Conservation (phyloP, 2,797 vertebrate species). For the Sebastes oblongus region DNA sequence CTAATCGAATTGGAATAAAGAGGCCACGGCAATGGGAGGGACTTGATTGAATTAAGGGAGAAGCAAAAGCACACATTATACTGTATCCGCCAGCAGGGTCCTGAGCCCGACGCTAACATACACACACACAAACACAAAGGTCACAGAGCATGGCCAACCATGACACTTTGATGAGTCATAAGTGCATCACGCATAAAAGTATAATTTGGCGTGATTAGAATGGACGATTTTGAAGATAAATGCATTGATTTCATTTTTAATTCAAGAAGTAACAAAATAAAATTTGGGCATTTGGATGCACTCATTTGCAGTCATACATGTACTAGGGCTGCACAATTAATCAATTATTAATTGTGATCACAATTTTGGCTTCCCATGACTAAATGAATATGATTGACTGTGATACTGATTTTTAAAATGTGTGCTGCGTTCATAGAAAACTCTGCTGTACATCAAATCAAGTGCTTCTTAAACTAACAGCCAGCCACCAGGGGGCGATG, state of each 20-base stretch:
- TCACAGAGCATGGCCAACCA: slow-evolving; percentile 34
- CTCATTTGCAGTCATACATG: neutral
- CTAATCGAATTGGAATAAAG: slow-evolving; percentile 99
- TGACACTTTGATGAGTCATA: slow-evolving; percentile 57
- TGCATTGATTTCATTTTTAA: neutral
- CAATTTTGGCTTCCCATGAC: too few relatives aligned
- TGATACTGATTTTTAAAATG: too few relatives aligned
- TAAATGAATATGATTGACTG: too few relatives aligned
- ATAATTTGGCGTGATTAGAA: slow-evolving; percentile 33
- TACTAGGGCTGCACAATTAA: too few relatives aligned
- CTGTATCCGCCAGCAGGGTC: slow-evolving; percentile 89
- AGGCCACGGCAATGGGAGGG: slow-evolving; percentile 89
- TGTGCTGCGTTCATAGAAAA: too few relatives aligned
- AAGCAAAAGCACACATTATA: slow-evolving; percentile 88
- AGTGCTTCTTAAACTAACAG: too few relatives aligned
- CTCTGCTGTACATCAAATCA: too few relatives aligned
- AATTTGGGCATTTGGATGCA: neutral
- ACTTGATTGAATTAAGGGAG: slow-evolving; percentile 96
- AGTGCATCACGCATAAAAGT: slow-evolving; percentile 29
- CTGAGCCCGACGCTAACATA: slow-evolving; percentile 79
- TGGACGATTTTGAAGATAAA: slow-evolving; percentile 14
- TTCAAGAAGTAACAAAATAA: neutral
- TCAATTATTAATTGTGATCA: too few relatives aligned
- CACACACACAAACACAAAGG: slow-evolving; percentile 55
- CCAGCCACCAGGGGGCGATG: too few relatives aligned